phyloP scores from a whole-genome alignment of 1,140 invertebrate genomes.

The Semibalanus balanoides region DNA sequence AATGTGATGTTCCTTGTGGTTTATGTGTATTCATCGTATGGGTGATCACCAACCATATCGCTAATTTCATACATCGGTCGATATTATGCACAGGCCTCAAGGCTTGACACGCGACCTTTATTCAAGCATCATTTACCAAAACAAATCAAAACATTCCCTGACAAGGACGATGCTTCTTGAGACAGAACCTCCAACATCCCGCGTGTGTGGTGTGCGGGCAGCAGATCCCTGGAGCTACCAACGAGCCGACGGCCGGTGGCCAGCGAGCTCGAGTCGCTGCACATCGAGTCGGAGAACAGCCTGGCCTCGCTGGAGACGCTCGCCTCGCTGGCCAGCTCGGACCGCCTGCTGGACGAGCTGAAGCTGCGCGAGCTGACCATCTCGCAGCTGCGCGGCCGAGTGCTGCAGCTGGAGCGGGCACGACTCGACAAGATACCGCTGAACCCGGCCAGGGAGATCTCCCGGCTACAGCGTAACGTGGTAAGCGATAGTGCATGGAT shows the following conservation, averaged over 20 bases:
- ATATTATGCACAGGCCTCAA: too few species aligned
- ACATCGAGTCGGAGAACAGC: constrained; percentile 18
- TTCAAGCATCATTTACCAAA: too few species aligned
- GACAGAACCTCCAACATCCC: too few species aligned
- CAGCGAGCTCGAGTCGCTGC: constrained; percentile 19
- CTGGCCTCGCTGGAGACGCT: constrained; percentile 19
- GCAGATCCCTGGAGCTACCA: neutral
- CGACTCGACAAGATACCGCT: constrained; percentile 26
- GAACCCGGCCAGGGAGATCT: constrained; percentile 25
- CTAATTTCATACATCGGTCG: too few species aligned
- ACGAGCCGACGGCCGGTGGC: constrained; percentile 15
- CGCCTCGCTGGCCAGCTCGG: constrained; percentile 18
- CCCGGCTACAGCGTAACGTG: constrained; percentile 22
- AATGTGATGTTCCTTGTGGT: too few species aligned
- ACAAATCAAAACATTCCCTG: too few species aligned
- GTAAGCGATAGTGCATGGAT: too few species aligned
- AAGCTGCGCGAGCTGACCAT: constrained; percentile 25
- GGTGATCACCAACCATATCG: too few species aligned
- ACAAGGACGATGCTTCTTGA: too few species aligned
- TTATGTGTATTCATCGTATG: too few species aligned
- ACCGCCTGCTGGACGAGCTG: constrained; percentile 19
- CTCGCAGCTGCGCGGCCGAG: constrained; percentile 21
- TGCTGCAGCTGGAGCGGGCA: constrained; percentile 26
- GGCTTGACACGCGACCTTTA: too few species aligned
- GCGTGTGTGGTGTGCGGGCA: neutral